Conservation (phyloP, 23 tunicate species). For the Phallusia fumigata region DNA sequence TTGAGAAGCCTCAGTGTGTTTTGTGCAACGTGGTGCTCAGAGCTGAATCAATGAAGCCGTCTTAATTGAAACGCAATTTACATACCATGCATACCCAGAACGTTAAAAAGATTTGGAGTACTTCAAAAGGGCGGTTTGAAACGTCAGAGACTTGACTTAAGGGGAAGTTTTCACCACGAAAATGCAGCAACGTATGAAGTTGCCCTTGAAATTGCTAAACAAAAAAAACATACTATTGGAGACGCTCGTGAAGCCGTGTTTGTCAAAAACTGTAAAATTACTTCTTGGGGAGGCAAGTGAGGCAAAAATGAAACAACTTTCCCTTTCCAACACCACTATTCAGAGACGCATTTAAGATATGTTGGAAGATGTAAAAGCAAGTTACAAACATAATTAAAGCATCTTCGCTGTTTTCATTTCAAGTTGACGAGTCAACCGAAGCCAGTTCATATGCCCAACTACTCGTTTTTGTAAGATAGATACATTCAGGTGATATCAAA, state of each 20-base stretch:
- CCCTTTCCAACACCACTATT: constrained; percentile 25
- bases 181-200: constrained; percentile 31
- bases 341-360: constrained; percentile 37
- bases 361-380: constrained; percentile 29
- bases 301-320: constrained; percentile 33
- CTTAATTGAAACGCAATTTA: constrained; percentile 41
- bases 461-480: constrained; percentile 34
- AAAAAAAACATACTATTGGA: constrained; percentile 38
- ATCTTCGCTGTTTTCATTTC: constrained; percentile 45
- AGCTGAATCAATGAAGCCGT: constrained; percentile 56
- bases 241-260: constrained; percentile 46
- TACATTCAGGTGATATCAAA: constrained; percentile 26
- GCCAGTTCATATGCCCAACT: constrained; percentile 33
- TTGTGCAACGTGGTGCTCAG: constrained; percentile 57
- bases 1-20: constrained; percentile 66
- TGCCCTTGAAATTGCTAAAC: constrained; percentile 28
- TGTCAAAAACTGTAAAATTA: constrained; percentile 22
- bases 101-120: constrained; percentile 21
- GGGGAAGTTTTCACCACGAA: constrained; percentile 22
- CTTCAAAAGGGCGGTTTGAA: constrained; percentile 45
- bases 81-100: constrained; percentile 14
- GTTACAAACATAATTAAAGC: constrained; percentile 25
- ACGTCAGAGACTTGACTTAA: constrained; percentile 54
- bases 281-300: constrained; percentile 35
- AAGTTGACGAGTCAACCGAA: constrained; percentile 32